Conservation (phyloP, 2,888 invertebrate genomes). For the Harpalus rufipes region DNA sequence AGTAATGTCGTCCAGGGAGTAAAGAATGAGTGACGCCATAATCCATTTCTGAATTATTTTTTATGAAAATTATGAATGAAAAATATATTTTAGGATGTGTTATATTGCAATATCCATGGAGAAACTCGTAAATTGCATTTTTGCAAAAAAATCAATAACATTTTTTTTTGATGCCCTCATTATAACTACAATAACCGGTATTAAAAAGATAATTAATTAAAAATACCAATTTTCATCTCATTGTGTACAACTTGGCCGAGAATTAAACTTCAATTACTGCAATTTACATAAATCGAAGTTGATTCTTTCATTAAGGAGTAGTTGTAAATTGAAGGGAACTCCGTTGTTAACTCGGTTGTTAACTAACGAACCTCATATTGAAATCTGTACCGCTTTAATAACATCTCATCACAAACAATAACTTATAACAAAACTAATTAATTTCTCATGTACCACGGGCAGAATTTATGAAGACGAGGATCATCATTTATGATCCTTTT, state of each 20-base stretch:
- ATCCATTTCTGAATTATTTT: too few species aligned
- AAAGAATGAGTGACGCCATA: too few species aligned
- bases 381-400: background rate
- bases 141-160: too few species aligned
- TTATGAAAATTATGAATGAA: too few species aligned
- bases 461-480: background rate
- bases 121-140: too few species aligned
- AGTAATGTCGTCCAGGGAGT: too few species aligned
- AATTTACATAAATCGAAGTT: slow-evolving; percentile 13
- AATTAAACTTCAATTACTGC: background rate
- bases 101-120: too few species aligned
- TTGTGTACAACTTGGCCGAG: background rate
- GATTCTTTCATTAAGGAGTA: background rate
- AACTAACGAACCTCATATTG: slow-evolving; percentile 4
- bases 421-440: slow-evolving; percentile 22
- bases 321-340: background rate
- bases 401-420: background rate
- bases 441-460: background rate
- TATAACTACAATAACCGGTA: too few species aligned
- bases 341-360: background rate
- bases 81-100: too few species aligned
- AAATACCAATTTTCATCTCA: too few species aligned
- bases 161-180: too few species aligned
- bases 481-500: background rate
- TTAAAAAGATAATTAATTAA: too few species aligned